Base-by-base conservation (phyloP, 2,113 vertebrate genomes). In the Nibea albiflora region DNA sequence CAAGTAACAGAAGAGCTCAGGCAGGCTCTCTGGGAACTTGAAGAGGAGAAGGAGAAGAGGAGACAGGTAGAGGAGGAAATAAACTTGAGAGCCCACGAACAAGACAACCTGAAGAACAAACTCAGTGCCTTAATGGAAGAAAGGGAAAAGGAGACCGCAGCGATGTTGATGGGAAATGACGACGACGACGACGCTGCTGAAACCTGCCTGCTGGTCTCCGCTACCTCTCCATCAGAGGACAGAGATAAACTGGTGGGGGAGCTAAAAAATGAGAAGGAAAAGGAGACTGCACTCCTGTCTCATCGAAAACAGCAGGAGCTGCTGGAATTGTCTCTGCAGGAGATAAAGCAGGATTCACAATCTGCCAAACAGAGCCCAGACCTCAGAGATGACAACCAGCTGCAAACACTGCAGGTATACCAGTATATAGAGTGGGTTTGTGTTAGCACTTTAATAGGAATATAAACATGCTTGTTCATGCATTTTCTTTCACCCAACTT, bases 1-100 rank as follows among this genome's bases (percentile, higher is more conserved):
- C 92, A 94, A 63, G 93, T 94, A 49, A 85, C 90, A 0, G 88
- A 94, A 62, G 95, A 95, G 47, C 93, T 96, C 14, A 83, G 87
- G 46, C 73, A 75, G 14, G n/a, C 79, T 15, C 81, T 24, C 53
- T 88, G 63, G 47, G 80, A 92, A 53, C 88, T 93, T 15, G 90
- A 94, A 19, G 89, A 91, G 11, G 93, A 94, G 76, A 91, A 89
- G 57, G 86, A 92, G 62, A 89, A 56, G 44, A 80, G 90, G 72
- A 80, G 83, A 76, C 46, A 1, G 1, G 65, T 90, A 19, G 90
- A 93, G 54, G 88, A 93, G 64, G 75, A 93, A 24, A 84, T 93
- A 14, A 87, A 72, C 69, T 57, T 87, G 53, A 94, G 90, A 68
- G 31, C 49, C 19, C 78, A 90, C 0, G 84, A 93, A 62, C 81